A percentile compares a stretch with the other conserved stretches of the same genome.
Conservation (phyloP, 2,888 invertebrate genomes). For the Brachynemurus nebulosus region DNA sequence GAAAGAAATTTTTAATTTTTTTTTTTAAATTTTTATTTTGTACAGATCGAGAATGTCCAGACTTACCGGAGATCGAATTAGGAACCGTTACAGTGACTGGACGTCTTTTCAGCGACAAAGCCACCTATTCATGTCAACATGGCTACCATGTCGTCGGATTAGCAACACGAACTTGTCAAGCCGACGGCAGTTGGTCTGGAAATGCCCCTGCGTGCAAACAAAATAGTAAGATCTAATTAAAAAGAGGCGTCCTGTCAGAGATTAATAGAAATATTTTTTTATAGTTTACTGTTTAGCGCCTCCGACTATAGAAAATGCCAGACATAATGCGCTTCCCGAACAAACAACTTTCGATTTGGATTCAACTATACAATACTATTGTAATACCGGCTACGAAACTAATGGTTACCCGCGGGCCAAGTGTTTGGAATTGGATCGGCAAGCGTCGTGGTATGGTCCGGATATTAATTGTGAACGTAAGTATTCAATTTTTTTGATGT, state of each 20-base stretch:
- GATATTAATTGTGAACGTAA: conserved; percentile 91
- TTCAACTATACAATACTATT: conserved; percentile 82
- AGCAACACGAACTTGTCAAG: conserved; percentile 76
- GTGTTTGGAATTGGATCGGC: conserved; percentile 77
- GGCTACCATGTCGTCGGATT: conserved; percentile 81
- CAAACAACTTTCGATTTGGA: conserved; percentile 83
- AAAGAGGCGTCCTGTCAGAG: background rate
- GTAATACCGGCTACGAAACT: conserved; percentile 85
- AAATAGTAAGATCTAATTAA: conserved; percentile 44
- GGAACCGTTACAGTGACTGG: conserved; percentile 67
- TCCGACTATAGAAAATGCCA: conserved; percentile 70
- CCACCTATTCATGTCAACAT: conserved; percentile 74
- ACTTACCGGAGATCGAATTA: conserved; percentile 58
- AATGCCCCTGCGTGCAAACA: conserved; percentile 73
- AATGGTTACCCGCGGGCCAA: conserved; percentile 87
- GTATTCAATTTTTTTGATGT: conserved; percentile 23
- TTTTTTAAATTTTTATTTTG: background rate
- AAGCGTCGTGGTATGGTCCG: conserved; percentile 94
- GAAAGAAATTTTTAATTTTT: background rate
- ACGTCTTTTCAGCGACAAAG: conserved; percentile 67
- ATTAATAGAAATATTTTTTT: conserved; percentile 14
- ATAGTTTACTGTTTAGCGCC: conserved; percentile 74
- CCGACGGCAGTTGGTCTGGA: conserved; percentile 85
- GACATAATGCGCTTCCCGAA: conserved; percentile 76
- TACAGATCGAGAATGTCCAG: conserved; percentile 82